These are phyloP conservation scores for Homarus gammarus DNA, from an alignment of 2,888 invertebrate genomes.

Conservation along the genomic window DNA sequence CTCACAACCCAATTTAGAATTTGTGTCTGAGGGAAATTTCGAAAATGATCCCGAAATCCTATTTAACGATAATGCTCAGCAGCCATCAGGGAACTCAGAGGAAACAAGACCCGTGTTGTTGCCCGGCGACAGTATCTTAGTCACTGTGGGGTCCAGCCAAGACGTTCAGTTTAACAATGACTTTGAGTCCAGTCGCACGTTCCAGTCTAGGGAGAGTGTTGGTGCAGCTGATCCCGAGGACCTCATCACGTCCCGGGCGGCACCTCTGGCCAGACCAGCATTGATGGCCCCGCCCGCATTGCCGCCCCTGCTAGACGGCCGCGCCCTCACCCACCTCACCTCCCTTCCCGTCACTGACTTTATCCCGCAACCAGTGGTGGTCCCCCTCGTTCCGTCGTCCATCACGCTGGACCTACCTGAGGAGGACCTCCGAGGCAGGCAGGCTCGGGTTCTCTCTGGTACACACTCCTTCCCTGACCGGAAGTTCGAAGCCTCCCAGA, in stretches of 20 bases:
- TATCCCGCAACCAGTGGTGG: constrained; percentile 30
- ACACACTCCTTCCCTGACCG: not conserved
- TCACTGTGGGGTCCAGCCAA: not conserved
- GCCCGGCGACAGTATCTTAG: not conserved
- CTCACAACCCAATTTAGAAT: not conserved
- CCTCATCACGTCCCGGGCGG: not conserved
- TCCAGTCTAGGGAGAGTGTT: not conserved
- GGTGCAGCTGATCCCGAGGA: not conserved
- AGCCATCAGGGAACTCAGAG: too few species aligned
- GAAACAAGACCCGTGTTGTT: too few species aligned
- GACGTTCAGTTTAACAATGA: not conserved
- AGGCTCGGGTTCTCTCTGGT: not conserved
- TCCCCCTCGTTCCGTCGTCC: constrained; percentile 7
- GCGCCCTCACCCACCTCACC: not conserved
- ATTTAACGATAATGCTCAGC: not conserved
- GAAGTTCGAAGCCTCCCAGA: not conserved
- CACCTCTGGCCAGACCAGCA: not conserved
- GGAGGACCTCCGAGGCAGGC: not conserved
- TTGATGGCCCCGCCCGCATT: constrained; percentile 22
- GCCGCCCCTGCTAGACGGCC: not conserved
- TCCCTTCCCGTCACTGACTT: not conserved
- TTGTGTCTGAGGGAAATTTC: not conserved
- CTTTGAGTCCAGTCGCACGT: not conserved
- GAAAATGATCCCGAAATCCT: not conserved
- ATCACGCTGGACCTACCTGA: constrained; percentile 16